Evolutionary conservation across 1,140 invertebrate genomes (phyloP).

Genomic region (Phenacoccus solenopsis): DNA sequence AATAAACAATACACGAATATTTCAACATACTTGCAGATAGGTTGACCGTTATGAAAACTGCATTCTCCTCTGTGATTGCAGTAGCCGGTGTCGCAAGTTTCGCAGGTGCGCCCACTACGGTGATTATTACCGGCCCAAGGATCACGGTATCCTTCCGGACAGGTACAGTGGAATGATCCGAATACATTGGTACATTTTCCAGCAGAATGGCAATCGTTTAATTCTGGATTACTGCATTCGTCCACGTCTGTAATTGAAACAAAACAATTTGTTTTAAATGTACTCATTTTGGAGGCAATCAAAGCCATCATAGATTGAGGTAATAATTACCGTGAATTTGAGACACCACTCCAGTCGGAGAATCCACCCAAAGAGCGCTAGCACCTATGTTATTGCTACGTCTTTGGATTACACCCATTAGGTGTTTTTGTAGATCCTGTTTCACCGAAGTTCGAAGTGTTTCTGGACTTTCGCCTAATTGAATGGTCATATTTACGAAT

Average conservation of each 20-base stretch:
- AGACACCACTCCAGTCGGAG: slow-evolving; percentile 57
- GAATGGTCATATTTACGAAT: slow-evolving; percentile 69
- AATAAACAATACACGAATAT: no score
- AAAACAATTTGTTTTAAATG: background rate
- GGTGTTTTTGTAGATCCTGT: slow-evolving; percentile 63
- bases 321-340: slow-evolving; percentile 43
- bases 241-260: slow-evolving; percentile 59
- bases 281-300: no score
- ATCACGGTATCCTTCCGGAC: slow-evolving; percentile 64
- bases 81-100: slow-evolving; percentile 54
- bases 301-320: background rate
- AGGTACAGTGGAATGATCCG: slow-evolving; percentile 77
- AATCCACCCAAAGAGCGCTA: slow-evolving; percentile 69
- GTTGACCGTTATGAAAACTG: slow-evolving; percentile 57
- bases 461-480: slow-evolving; percentile 55
- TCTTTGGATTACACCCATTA: slow-evolving; percentile 67
- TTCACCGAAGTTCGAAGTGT: slow-evolving; percentile 51
- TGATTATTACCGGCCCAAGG: slow-evolving; percentile 47
- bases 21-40: slow-evolving; percentile 58
- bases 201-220: slow-evolving; percentile 82
- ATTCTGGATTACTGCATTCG: slow-evolving; percentile 67
- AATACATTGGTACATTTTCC: slow-evolving; percentile 79
- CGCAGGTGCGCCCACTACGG: slow-evolving; percentile 56
- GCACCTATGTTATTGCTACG: slow-evolving; percentile 74
- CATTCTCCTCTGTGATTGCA: slow-evolving; percentile 76